Conservation (phyloP, 2,797 vertebrate genomes). For the Sebastes diploproa region DNA sequence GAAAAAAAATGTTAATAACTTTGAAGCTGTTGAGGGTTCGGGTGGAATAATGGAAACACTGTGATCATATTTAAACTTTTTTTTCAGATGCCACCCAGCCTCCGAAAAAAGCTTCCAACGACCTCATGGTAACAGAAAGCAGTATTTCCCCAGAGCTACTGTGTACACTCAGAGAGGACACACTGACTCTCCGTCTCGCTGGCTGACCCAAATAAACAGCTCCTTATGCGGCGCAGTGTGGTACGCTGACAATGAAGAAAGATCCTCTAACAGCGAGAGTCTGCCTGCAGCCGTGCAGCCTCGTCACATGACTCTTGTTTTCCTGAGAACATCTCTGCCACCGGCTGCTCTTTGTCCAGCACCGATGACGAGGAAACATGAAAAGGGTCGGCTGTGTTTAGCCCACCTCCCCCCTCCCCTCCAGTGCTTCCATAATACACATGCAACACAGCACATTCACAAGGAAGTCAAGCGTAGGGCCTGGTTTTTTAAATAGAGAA, state of each 20-base stretch:
- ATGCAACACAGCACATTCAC: conserved; percentile 38
- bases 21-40: background rate
- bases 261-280: conserved; percentile 3
- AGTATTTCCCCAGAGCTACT: background rate
- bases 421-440: conserved; percentile 18
- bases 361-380: background rate
- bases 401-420: background rate
- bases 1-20: background rate
- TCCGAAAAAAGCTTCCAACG: background rate
- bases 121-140: background rate
- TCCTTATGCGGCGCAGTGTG: conserved; percentile 14
- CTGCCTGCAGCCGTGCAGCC: conserved; percentile 32
- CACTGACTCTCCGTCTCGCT: conserved; percentile 14
- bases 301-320: conserved; percentile 49
- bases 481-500: conserved; percentile 11
- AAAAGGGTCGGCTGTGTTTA: conserved; percentile 27
- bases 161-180: conserved; percentile 2
- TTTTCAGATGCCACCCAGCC: conserved; percentile 2
- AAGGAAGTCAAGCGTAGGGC: conserved; percentile 26
- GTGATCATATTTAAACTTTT: background rate
- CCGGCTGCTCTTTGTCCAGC: conserved; percentile 57
- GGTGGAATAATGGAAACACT: conserved; percentile 12
- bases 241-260: conserved; percentile 37
- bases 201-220: conserved; percentile 72
- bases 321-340: conserved; percentile 42